Evolutionary conservation across 2,797 vertebrate genomes (phyloP).

Genomic region (Sciaenops ocellatus): DNA sequence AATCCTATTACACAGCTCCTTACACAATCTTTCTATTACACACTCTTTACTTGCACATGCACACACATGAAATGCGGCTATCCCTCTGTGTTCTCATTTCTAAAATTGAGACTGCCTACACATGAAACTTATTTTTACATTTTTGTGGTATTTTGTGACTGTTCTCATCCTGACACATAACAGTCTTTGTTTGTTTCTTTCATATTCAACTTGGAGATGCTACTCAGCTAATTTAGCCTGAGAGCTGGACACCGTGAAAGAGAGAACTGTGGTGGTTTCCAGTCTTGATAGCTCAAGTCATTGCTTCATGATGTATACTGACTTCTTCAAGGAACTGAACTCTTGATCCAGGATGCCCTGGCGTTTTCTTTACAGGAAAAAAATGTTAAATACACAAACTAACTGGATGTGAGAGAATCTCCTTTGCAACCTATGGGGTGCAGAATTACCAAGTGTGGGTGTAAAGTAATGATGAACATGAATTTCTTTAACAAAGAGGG

Average conservation of each 20-base stretch:
- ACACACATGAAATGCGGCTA: neutral
- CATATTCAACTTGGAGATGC: no score
- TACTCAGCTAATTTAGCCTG: neutral
- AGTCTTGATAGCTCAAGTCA: neutral
- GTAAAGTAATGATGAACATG: neutral
- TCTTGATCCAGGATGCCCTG: neutral
- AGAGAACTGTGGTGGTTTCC: neutral
- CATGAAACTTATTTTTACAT: neutral
- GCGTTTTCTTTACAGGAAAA: neutral
- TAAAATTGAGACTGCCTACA: neutral
- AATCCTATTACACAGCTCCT: conserved; percentile 69
- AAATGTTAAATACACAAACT: neutral
- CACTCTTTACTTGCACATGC: conserved; percentile 33
- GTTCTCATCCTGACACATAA: neutral
- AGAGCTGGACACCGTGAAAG: neutral
- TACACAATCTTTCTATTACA: conserved; percentile 60
- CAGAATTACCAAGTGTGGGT: neutral
- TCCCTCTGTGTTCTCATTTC: neutral
- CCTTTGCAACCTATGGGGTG: neutral
- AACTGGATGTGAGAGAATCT: neutral
- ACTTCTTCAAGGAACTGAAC: neutral
- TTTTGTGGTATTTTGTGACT: neutral
- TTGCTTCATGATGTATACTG: no score
- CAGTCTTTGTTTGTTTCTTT: neutral
- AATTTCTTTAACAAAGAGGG: neutral